These are phyloP conservation scores for Omphaloscelis lunosa DNA, from an alignment of 2,888 invertebrate species.

Conservation along the genomic window DNA sequence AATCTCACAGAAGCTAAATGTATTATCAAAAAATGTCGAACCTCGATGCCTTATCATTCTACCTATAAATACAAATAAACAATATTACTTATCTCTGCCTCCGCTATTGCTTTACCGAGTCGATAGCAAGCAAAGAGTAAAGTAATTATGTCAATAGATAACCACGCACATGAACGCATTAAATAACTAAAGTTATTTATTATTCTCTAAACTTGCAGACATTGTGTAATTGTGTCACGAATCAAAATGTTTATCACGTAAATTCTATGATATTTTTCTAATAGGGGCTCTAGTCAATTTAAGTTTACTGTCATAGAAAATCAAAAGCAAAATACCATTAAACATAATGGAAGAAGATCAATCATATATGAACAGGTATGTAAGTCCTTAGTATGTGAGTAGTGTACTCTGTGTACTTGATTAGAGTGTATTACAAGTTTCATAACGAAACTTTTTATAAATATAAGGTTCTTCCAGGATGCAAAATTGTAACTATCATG, in stretches of 20 bases:
- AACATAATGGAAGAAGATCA: slow-evolving; percentile 54
- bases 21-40: slow-evolving; percentile 46
- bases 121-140: slow-evolving; percentile 4
- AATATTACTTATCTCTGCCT: slow-evolving; percentile 65
- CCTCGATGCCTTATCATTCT: slow-evolving; percentile 59
- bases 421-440: not conserved
- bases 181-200: slow-evolving; percentile 37
- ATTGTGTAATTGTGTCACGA: slow-evolving; percentile 29
- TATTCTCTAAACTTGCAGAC: slow-evolving; percentile 6
- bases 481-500: not conserved
- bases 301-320: not conserved
- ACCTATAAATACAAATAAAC: slow-evolving; percentile 61
- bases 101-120: slow-evolving; percentile 47
- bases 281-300: not conserved
- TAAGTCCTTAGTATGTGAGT: not conserved
- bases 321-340: not conserved
- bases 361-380: slow-evolving; percentile 55
- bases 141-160: slow-evolving; percentile 56
- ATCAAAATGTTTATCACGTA: slow-evolving; percentile 15
- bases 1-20: slow-evolving; percentile 7
- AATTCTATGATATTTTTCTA: not conserved
- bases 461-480: not conserved
- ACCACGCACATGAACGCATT: slow-evolving; percentile 53
- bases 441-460: too few species aligned
- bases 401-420: too few species aligned